Base-by-base conservation (phyloP, 2,888 invertebrate species). In the Orchesellides sinensis region DNA sequence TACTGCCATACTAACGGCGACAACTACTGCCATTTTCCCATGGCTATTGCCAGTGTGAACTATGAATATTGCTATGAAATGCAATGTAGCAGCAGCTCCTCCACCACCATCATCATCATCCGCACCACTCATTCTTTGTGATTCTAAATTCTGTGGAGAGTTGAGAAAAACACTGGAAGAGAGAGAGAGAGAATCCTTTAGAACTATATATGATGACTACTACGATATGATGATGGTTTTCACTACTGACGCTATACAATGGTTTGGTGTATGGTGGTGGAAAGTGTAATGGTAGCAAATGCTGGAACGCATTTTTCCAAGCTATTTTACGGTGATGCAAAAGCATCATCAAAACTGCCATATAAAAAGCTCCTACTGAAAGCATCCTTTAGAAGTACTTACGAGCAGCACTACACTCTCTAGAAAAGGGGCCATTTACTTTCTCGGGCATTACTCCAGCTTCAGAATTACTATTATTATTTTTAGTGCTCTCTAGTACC, bases 251-350 rank as follows among this genome's bases (percentile, higher is more conserved):
- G 82, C 74, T 74, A n/a, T n/a, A 75, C 75, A 72, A 77, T 83
- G n/a, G n/a, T n/a, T n/a, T n/a, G n/a, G n/a, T n/a, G n/a, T n/a
- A n/a, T n/a, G 83, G 70, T 83, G 75, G 83, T 83, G 75, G 83
- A 83, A 40, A 77, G 83, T 77, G 77, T 83, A 78, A 74, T 81
- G 81, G 81, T 61, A 81, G 68, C 81, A 81, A 81, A 73, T 81
- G 74, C 73, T 35, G n/a, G 81, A 81, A 74, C 81, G 81, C 81
- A 74, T 81, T 81, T 63, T 81, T 74, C 73, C 81, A 74, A 74
- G 81, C 81, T 81, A 81, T 81, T 81, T 81, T 81, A 81, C 81
- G 81, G 81, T 74, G 81, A 81, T 81, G 81, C 81, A 74, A 81
- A 81, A 81, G 81, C 81, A 81, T 81, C 81, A 81, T 81, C 81